Evolutionary conservation across 2,113 vertebrate genomes (phyloP).

Genomic region (Psephotus haematonotus): DNA sequence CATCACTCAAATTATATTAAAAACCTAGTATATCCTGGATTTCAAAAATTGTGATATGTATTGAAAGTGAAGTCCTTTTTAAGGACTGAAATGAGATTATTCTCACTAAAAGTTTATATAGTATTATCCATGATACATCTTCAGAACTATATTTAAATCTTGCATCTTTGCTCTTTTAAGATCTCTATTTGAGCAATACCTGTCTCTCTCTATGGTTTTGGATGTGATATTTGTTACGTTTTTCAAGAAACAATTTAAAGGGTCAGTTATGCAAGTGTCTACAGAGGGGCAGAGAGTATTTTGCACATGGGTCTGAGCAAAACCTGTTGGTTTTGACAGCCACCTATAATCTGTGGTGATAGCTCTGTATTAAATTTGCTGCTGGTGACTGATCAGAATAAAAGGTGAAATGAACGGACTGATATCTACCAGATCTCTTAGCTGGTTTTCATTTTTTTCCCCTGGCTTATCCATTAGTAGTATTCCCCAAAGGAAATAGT

Average conservation of each 20-base stretch:
- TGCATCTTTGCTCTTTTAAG: background rate
- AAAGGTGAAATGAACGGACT: background rate
- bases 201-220: background rate
- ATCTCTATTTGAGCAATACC: background rate
- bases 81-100: background rate
- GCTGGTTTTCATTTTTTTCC: rapidly evolving
- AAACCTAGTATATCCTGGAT: background rate
- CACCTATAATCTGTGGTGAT: background rate
- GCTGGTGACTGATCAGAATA: background rate
- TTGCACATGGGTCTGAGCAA: background rate
- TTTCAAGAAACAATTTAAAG: background rate
- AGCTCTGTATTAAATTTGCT: background rate
- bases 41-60: background rate
- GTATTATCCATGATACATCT: background rate
- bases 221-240: background rate
- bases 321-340: background rate
- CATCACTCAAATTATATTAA: background rate
- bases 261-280: background rate
- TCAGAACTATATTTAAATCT: background rate
- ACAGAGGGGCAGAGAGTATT: background rate
- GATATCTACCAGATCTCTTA: background rate
- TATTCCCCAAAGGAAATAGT: background rate
- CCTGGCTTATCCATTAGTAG: background rate
- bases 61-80: background rate
- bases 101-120: background rate